Conservation (phyloP, 2,888 invertebrate genomes). For the Tanytarsus gracilentus region DNA sequence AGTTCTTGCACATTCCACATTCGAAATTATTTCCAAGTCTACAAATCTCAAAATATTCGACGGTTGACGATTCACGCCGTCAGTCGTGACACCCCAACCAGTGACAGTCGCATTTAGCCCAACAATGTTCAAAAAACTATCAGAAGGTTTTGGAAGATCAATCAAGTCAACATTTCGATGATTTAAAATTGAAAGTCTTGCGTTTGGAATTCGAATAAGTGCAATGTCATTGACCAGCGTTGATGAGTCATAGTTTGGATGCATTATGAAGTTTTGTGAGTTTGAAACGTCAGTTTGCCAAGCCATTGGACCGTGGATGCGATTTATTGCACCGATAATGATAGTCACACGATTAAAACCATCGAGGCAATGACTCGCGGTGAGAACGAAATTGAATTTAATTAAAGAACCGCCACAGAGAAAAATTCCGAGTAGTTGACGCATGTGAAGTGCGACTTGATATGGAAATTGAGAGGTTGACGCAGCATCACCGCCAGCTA, state of each 20-base stretch:
- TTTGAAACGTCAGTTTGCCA: not conserved
- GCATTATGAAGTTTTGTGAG: not conserved
- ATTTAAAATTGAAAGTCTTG: not conserved
- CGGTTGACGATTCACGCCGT: not conserved
- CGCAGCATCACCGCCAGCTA: not conserved
- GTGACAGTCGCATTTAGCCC: not conserved
- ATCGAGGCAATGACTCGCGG: not conserved
- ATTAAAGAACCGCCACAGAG: not conserved
- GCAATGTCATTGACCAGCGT: not conserved
- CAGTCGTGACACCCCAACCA: not conserved
- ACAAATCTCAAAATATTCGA: not conserved
- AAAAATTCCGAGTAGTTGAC: not conserved
- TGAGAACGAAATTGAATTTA: not conserved
- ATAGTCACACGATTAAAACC: not conserved
- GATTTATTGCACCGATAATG: not conserved
- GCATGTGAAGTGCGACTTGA: not conserved
- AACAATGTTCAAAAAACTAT: not conserved
- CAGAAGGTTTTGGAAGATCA: not conserved
- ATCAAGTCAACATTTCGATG: not conserved
- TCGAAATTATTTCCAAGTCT: no score
- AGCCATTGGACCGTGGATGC: not conserved
- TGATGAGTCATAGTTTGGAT: not conserved
- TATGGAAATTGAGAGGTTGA: not conserved
- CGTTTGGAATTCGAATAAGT: not conserved
- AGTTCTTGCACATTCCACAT: no score